These are phyloP conservation scores for Diorhabda elongata DNA, from an alignment of 1,140 invertebrate species.

Conservation along the genomic window DNA sequence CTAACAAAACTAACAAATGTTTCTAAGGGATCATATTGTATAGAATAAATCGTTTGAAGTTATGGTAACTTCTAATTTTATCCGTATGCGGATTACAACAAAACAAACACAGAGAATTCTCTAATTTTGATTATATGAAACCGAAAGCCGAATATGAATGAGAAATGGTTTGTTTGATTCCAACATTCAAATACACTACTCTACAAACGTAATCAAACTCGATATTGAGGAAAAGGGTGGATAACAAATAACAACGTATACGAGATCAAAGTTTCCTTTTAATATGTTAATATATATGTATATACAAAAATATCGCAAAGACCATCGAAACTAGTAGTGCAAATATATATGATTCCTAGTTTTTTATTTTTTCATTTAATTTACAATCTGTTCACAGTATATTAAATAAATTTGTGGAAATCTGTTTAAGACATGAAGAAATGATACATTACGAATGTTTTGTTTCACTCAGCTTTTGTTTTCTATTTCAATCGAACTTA, in stretches of 20 bases:
- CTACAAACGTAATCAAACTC: conserved; percentile 21
- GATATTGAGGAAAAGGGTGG: conserved; percentile 8
- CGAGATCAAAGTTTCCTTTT: no score
- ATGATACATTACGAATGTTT: no score
- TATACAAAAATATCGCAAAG: no score
- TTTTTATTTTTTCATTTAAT: no score
- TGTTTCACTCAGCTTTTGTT: no score
- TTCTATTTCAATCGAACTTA: no score
- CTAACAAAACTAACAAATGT: background rate
- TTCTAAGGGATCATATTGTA: background rate
- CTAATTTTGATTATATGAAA: conserved; percentile 23
- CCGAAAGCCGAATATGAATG: conserved; percentile 11
- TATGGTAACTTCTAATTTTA: conserved; percentile 17
- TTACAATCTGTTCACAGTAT: no score
- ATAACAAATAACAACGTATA: conserved; percentile 16
- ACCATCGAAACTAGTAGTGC: no score
- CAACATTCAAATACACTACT: conserved; percentile 22
- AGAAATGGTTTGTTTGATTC: conserved; percentile 17
- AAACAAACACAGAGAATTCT: conserved; percentile 20
- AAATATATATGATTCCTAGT: no score
- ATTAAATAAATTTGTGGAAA: no score
- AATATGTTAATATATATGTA: no score
- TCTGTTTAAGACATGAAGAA: no score
- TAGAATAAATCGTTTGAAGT: conserved; percentile 16
- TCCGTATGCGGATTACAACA: conserved; percentile 17